Conservation (phyloP, 2,113 vertebrate genomes). For the Nerophis ophidion region DNA sequence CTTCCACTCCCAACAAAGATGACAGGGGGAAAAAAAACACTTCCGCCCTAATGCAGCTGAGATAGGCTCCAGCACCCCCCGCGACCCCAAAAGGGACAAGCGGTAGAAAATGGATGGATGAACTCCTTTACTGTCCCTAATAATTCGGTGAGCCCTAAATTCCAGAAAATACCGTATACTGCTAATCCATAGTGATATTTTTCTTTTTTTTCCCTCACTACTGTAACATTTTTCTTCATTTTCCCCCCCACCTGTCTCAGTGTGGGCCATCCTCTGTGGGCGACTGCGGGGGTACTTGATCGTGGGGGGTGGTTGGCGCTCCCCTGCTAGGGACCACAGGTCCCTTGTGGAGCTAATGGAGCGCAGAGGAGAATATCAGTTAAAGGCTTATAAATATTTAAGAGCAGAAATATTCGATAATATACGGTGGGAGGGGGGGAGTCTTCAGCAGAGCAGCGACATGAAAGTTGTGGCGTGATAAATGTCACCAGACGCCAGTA, state of each 20-base stretch:
- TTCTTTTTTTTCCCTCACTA: neutral
- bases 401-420: slow-evolving; percentile 11
- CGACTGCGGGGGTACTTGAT: neutral
- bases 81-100: too few species aligned
- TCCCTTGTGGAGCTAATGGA: slow-evolving; percentile 12
- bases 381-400: slow-evolving; percentile 12
- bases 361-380: slow-evolving; percentile 11
- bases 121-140: too few species aligned
- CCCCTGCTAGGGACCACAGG: slow-evolving; percentile 6
- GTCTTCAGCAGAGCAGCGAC: neutral
- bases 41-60: too few species aligned
- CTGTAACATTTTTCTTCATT: neutral
- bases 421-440: slow-evolving; percentile 1
- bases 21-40: too few species aligned
- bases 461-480: slow-evolving; percentile 4
- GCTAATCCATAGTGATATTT: too few species aligned
- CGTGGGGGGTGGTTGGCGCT: too few species aligned
- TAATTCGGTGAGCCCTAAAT: too few species aligned
- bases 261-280: neutral
- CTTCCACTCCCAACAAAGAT: too few species aligned
- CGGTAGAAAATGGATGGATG: too few species aligned
- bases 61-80: too few species aligned
- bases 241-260: neutral
- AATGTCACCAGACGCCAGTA: slow-evolving; percentile 46
- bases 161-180: too few species aligned